A percentile compares a stretch with the other conserved stretches of the same genome.
Conservation (phyloP, 1,140 invertebrate genomes). For the Lordiphosa collinella region DNA sequence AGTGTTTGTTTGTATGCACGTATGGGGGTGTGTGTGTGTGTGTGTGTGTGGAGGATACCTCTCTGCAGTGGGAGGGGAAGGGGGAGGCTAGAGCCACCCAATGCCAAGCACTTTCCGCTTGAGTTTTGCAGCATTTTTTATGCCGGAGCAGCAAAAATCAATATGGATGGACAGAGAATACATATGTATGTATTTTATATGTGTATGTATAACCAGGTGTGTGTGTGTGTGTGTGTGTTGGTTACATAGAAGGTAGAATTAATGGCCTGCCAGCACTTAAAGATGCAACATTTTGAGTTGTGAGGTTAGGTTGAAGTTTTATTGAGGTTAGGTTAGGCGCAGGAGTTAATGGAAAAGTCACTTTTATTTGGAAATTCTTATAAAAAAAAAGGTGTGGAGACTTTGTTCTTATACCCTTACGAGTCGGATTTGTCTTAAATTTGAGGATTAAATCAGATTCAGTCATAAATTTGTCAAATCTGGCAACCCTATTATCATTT, state of each 20-base stretch:
- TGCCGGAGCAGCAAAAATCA: constrained; percentile 58
- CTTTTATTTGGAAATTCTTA: too few relatives aligned
- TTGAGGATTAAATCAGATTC: too few relatives aligned
- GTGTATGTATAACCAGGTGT: neutral
- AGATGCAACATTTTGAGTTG: constrained; percentile 22
- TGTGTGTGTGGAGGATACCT: constrained; percentile 19
- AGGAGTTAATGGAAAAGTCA: neutral
- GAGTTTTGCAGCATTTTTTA: constrained; percentile 53
- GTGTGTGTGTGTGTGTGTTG: constrained; percentile 5
- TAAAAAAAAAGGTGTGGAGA: too few relatives aligned
- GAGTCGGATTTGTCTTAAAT: too few relatives aligned
- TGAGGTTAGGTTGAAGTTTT: constrained; percentile 19
- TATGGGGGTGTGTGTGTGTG: neutral
- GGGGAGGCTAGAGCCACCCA: constrained; percentile 6
- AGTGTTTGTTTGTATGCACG: neutral
- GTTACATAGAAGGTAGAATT: constrained; percentile 1
- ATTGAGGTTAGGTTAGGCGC: constrained; percentile 13
- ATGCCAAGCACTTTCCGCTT: constrained; percentile 34
- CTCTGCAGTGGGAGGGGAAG: constrained; percentile 6
- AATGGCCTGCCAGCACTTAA: constrained; percentile 4
- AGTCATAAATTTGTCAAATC: too few relatives aligned
- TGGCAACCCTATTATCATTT: too few relatives aligned
- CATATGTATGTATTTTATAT: constrained; percentile 12
- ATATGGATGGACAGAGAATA: constrained; percentile 60
- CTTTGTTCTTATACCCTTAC: too few relatives aligned